Evolutionary conservation across 1,140 invertebrate species (phyloP), one percentile per base, ranked within the genome.

Genomic region (Grapholita molesta): DNA sequence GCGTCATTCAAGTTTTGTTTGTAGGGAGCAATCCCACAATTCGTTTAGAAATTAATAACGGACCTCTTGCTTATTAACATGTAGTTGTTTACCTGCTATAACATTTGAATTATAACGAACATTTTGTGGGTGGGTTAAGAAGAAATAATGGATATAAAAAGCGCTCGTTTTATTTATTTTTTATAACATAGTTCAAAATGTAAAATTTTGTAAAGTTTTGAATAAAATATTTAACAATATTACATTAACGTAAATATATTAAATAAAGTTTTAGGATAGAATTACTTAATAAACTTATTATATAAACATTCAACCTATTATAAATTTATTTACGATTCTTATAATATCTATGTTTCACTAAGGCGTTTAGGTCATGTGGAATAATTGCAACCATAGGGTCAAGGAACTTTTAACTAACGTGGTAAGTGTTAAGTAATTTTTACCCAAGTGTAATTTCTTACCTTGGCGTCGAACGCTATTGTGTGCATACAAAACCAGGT

Each of bases 131-230:
- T n/a, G n/a, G n/a, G 12, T 33, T 35, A 42, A n/a, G 8, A 48
- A 15, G n/a, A 48, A 48, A 48, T n/a, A 3, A 18, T 21, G 21
- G 8, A 18, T 21, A 48, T 48, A 48, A 68, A 78, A 89, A 90
- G 88, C 88, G 85, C 72, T 79, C 74, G 75, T 68, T 84, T 87
- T 88, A 84, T 85, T 90, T 28, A 61, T 69, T 69, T 64, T 69
- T 69, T 75, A 79, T 89, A 89, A 91, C 86, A 84, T 90, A 88
- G 83, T 81, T 86, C 83, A 85, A 90, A 86, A 86, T 89, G 84
- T 89, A 90, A 88, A n/a, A 88, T 86, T 79, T 84, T 89, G 82
- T 86, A 89, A 89, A 89, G 85, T 84, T 86, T 79, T 84, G 80
- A 85, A 86, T 86, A 88, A 88, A 83, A 84, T 84, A 78, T 83